phyloP scores from a whole-genome alignment of 2,113 vertebrate species.

The Rostratula benghalensis region DNA sequence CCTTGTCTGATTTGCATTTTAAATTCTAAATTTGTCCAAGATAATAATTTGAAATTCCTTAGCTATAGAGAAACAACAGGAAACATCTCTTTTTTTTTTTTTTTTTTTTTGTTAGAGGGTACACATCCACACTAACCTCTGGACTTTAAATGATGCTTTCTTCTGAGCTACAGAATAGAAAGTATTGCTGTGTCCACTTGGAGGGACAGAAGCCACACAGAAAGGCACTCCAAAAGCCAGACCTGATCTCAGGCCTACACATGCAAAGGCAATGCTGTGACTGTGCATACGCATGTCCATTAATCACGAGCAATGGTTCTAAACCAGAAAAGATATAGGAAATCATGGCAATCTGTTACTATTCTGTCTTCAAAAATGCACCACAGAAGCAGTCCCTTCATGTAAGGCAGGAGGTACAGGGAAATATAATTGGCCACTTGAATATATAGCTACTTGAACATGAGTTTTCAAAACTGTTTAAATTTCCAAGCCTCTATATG shows the following conservation, averaged over 20 bases:
- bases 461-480: neutral
- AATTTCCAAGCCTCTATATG: neutral
- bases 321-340: neutral
- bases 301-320: neutral
- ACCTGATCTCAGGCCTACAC: neutral
- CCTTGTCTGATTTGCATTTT: neutral
- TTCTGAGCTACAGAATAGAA: neutral
- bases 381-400: neutral
- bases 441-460: neutral
- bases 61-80: neutral
- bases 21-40: neutral
- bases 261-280: neutral
- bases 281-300: neutral
- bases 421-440: neutral
- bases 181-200: neutral
- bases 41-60: neutral
- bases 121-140: neutral
- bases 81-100: neutral
- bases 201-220: neutral
- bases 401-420: neutral
- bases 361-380: neutral
- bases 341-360: neutral
- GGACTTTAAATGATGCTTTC: neutral
- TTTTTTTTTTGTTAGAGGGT: neutral
- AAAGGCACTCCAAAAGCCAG: neutral